Evolutionary conservation across 2,888 invertebrate species (phyloP).

Genomic region (Ceratothoa steindachneri): DNA sequence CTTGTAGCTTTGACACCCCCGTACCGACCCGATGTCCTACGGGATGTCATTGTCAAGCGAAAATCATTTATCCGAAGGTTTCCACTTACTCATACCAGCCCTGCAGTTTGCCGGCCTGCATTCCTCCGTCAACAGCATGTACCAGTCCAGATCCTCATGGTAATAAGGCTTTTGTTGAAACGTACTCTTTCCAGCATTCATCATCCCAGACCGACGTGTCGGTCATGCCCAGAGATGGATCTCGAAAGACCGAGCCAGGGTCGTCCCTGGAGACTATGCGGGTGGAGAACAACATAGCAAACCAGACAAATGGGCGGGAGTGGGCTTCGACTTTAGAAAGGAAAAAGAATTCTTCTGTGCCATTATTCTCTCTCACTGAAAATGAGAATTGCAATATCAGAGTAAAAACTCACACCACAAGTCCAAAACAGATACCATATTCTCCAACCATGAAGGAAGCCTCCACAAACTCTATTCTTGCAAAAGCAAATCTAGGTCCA

Average conservation of each 20-base stretch:
- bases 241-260: background rate
- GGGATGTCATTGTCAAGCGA: background rate
- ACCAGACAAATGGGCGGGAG: background rate
- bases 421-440: background rate
- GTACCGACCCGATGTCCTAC: background rate
- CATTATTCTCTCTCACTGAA: background rate
- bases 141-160: background rate
- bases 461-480: background rate
- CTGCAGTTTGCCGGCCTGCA: background rate
- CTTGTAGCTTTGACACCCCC: background rate
- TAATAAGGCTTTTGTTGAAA: background rate
- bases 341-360: background rate
- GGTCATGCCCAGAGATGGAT: background rate
- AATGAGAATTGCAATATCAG: background rate
- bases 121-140: background rate
- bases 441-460: background rate
- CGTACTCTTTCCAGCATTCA: background rate
- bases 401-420: background rate
- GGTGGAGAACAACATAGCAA: too few species aligned
- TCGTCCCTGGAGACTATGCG: too few species aligned
- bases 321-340: background rate
- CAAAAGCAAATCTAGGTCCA: background rate
- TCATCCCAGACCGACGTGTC: background rate
- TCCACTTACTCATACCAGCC: background rate
- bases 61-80: background rate